Evolutionary conservation across 2,113 vertebrate species (phyloP), one percentile per base, ranked within the genome.

Genomic region (Ivindomyrus marchei): DNA sequence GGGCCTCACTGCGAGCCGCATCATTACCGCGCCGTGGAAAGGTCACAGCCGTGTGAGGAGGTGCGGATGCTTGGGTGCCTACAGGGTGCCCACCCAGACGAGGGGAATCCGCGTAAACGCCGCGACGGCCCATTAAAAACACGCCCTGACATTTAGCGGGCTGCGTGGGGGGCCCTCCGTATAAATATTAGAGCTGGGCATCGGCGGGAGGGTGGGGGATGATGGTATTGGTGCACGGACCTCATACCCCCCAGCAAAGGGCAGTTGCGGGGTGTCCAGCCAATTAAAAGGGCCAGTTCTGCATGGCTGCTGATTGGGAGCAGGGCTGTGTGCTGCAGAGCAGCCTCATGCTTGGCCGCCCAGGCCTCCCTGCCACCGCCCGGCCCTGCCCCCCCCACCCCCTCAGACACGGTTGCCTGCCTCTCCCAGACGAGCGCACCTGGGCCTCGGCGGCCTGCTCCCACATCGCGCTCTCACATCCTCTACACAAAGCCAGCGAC

Each of bases 21-120:
- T 85, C 89, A 85, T 89, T 89, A 89, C 89, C 42, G 9, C 9
- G 15, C 49, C 83, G 52, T 89, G 74, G 85, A 83, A 84, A 89
- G 49, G 89, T 85, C 10, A 77, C 5, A n/a, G 19, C 21, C 19
- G 7, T 50, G 9, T 53, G 89, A 45, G 45, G 50, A 84, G 77
- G 17, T 47, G 17, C 45, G 15, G 50, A 31, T 89, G 70, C 50
- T 47, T 49, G 88, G 88, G 13, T 15, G 49, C 74, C 74, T 17
- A 42, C 77, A 45, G 74, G 88, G 21, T 15, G 24, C 27, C 8
- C 89, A 83, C 6, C 46, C 15, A 52, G 88, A 70, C 45, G 21
- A 39, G 9, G 74, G 13, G 27, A 9, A 3, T 50, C 11, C 46
- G 50, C 9, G 21, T 66, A 62, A 47, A 85, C 45, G 36, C 52